Evolutionary conservation across 2,797 vertebrate genomes (phyloP).

Genomic region (Poecile montanus): DNA sequence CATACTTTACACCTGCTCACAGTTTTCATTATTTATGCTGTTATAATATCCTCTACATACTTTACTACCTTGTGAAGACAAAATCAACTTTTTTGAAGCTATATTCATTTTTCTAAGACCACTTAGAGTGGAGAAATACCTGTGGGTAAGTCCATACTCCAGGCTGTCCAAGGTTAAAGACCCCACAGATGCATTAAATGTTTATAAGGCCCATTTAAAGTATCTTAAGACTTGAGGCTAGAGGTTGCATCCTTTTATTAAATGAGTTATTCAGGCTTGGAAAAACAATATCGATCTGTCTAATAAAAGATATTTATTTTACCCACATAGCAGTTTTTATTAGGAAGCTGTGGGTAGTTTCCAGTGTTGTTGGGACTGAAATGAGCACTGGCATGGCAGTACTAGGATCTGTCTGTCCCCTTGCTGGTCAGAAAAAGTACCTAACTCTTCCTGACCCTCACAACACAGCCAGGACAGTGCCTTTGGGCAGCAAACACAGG

Average conservation of each 20-base stretch:
- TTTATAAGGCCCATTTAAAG: neutral
- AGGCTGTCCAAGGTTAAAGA: neutral
- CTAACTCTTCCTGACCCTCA: neutral
- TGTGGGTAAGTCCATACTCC: neutral
- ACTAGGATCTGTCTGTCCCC: neutral
- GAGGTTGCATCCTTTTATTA: neutral
- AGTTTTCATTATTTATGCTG: neutral
- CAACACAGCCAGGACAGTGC: accelerated
- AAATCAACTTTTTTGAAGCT: neutral
- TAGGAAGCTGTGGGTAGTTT: neutral
- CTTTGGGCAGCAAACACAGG: neutral
- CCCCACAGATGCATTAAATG: neutral
- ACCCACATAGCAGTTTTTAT: neutral
- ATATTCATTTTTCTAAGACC: neutral
- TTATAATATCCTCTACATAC: neutral
- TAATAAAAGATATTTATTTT: neutral
- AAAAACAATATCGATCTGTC: neutral
- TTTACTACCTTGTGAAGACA: neutral
- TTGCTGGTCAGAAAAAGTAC: neutral
- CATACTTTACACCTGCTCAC: neutral
- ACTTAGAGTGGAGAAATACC: neutral
- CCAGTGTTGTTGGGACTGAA: neutral
- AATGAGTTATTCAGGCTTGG: neutral
- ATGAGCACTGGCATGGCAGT: neutral
- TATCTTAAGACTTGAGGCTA: neutral